Conservation (phyloP, 2,888 invertebrate genomes). For the Dichetophora obliterata region DNA sequence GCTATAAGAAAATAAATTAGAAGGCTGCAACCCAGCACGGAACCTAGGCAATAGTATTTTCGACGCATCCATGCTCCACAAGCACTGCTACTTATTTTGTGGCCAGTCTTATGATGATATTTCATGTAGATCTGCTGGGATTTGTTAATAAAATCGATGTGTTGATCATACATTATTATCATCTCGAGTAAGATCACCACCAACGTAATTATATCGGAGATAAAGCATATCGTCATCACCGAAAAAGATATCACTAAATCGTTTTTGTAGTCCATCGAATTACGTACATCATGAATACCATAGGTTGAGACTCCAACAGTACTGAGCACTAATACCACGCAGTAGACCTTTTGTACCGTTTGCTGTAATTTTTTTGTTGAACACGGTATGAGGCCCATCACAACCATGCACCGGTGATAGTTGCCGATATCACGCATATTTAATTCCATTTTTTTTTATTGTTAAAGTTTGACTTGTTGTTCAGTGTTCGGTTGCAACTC, state of each 20-base stretch:
- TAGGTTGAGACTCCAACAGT: conserved; percentile 47
- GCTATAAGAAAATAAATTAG: not conserved
- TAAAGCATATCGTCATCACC: conserved; percentile 54
- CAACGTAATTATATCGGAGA: conserved; percentile 50
- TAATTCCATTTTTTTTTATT: not conserved
- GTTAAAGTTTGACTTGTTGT: not conserved
- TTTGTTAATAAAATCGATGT: conserved; percentile 50
- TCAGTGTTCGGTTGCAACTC: not conserved
- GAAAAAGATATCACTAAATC: conserved; percentile 53
- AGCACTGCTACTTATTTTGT: not conserved
- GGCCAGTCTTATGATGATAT: not conserved
- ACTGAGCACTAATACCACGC: conserved; percentile 45
- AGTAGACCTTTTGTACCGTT: conserved; percentile 54
- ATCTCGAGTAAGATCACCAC: conserved; percentile 53
- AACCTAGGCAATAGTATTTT: not conserved
- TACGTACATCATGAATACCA: conserved; percentile 39
- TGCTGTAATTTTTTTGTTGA: conserved; percentile 40
- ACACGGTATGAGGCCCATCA: conserved; percentile 60
- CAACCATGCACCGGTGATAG: not conserved
- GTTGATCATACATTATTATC: conserved; percentile 49
- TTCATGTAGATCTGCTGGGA: conserved; percentile 17
- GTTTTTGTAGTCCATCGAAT: conserved; percentile 14
- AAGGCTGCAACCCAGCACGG: not conserved
- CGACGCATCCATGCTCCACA: not conserved
- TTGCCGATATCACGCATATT: not conserved